Evolutionary conservation across 64 coral and sea anemone species (phyloP).

Genomic region (Montipora capricornis): DNA sequence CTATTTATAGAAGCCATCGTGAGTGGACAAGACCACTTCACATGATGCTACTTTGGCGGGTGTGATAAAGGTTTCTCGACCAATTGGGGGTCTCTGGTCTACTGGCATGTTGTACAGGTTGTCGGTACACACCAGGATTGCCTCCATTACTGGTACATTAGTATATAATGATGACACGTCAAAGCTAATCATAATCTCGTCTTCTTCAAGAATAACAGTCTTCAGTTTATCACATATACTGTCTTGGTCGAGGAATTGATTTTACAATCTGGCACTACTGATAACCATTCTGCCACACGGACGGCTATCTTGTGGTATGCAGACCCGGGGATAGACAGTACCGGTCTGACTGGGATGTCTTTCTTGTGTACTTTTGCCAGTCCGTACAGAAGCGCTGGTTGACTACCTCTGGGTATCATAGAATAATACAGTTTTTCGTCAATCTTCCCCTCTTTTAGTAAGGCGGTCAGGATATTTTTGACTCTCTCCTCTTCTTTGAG

Average conservation of each 20-base stretch:
- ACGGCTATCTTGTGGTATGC: not conserved
- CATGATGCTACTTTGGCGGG: too few relatives aligned
- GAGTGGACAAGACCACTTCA: too few relatives aligned
- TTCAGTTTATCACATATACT: not conserved
- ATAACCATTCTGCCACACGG: conserved; percentile 7
- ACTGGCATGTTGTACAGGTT: conserved; percentile 23
- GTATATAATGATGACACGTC: conserved; percentile 35
- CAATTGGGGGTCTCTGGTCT: conserved; percentile 16
- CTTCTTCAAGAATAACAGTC: not conserved
- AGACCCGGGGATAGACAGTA: not conserved
- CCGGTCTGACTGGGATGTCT: not conserved
- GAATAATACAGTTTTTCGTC: too few relatives aligned
- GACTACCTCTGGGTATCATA: not conserved
- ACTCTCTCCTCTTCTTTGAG: too few relatives aligned
- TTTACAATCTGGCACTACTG: not conserved
- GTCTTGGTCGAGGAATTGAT: conserved; percentile 4
- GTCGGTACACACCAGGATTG: conserved; percentile 35
- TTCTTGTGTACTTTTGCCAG: conserved; percentile 22
- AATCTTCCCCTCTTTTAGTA: too few relatives aligned
- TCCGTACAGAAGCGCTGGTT: conserved; percentile 1
- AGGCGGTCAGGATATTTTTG: too few relatives aligned
- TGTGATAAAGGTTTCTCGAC: too few relatives aligned
- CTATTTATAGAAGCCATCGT: too few relatives aligned
- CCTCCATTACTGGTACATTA: conserved; percentile 24
- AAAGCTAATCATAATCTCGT: conserved; percentile 39